Base-by-base conservation (phyloP, 2,888 invertebrate genomes). In the Iphiclides podalirius region DNA sequence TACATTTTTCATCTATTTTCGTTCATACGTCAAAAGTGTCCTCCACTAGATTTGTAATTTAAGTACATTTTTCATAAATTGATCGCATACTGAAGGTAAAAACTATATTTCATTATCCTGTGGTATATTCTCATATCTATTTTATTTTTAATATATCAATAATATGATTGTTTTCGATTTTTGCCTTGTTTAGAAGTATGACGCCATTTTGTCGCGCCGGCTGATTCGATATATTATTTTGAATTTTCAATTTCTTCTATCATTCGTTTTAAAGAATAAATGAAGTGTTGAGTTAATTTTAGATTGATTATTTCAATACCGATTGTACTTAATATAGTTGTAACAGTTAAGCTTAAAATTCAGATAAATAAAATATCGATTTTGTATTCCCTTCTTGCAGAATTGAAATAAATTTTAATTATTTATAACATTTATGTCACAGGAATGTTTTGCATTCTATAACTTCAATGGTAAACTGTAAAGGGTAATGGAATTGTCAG, bases 151-250 rank as follows among this genome's bases (percentile, higher is more conserved):
- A 33, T 47, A 50, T 49, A 13, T 28, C 15, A 12, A 7, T 38
- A 12, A 16, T n/a, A 37, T 14, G 38, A 17, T 42, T 49, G 42
- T 49, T 49, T 37, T 49, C 13, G 26, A 49, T 56, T 69, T 70
- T 71, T 70, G 68, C 72, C 79, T 83, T 84, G 80, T 84, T 79
- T 80, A 72, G 73, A 72, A 72, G 74, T 70, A 77, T 85, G 88
- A 88, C 88, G 88, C 88, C 88, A 88, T 88, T 85, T 88, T 88
- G 88, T 88, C 72, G 84, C 85, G 86, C 88, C 88, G 88, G 88
- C 88, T 88, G 87, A 88, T 88, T 78, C 53, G 73, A 79, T 75
- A 75, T 79, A 77, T 71, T 78, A 79, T 78, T 80, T 80, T 77
- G 59, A 66, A 66, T 52, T 53, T 26, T 59, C 40, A 69, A 67